Base-by-base conservation (phyloP, 2,888 invertebrate genomes). In the Apocheima hispidaria region DNA sequence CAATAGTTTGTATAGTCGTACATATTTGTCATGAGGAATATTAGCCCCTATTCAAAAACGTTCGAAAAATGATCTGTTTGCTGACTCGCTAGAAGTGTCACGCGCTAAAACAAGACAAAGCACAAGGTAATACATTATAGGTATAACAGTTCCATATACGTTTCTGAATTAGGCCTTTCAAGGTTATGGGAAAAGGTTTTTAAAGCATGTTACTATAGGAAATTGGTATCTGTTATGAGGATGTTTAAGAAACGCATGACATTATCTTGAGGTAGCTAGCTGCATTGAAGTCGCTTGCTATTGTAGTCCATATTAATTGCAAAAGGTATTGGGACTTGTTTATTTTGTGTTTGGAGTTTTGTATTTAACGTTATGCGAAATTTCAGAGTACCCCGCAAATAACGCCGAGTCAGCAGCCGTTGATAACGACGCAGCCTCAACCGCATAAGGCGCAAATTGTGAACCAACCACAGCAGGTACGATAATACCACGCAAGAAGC, bases 401-500 rank as follows among this genome's bases (percentile, higher is more conserved):
- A 57, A 90, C 92, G 0, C 82, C 83, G 55, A 91, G 91, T 54
- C 93, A 93, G 68, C 93, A 93, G 72, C 92, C 92, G 0, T 84
- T 93, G 60, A 91, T 92, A 77, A 90, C 90, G 0, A 79, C 88
- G 0, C 93, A 92, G 62, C 93, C 93, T 4, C 93, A 90, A 71
- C 90, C 93, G 0, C 94, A 94, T 35, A 94, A 95, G 9, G 94
- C 92, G 0, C 90, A 90, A 68, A 81, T 92, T 4, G 80, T 89
- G 69, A 74, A 90, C 84, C 93, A 69, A 58, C 30, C 60, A 0
- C 67, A 66, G 33, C 69, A 69, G 60, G 69, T 66, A 63, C 9
- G 33, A 9, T n/a, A 2, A 5, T 23, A 23, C 23, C n/a, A n/a
- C n/a, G n/a, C n/a, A n/a, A n/a, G n/a, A n/a, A n/a, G n/a, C n/a